Conservation (phyloP, 2,113 vertebrate species). For the Podilymbus podiceps region DNA sequence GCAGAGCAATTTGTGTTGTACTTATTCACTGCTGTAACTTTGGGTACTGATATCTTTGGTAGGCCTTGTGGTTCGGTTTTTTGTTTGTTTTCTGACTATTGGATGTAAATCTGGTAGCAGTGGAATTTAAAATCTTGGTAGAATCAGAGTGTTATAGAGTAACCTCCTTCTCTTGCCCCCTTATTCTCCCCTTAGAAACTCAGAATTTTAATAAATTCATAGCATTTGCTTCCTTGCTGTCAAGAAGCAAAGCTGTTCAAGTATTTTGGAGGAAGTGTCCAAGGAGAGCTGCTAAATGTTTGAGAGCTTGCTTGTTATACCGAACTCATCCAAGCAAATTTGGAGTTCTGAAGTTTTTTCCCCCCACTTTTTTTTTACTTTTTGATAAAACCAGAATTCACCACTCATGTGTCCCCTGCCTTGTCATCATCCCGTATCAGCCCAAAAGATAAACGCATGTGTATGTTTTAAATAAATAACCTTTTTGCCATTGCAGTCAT, state of each 20-base stretch:
- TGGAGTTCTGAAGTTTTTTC: background rate
- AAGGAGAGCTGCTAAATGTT: background rate
- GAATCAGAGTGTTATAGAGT: fast-evolving
- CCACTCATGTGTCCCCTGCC: fast-evolving
- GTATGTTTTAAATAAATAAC: background rate
- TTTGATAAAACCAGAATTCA: background rate
- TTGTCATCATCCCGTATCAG: fast-evolving
- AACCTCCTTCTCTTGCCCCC: background rate
- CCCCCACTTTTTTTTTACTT: fast-evolving
- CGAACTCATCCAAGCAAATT: background rate
- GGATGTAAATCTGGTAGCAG: background rate
- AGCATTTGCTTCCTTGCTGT: background rate
- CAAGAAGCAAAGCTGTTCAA: background rate
- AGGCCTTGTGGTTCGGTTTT: background rate
- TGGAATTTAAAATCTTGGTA: background rate
- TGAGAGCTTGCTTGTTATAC: background rate
- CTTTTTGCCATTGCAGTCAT: background rate
- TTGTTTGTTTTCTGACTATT: background rate
- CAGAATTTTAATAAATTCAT: background rate
- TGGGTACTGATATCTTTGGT: background rate
- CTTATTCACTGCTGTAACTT: background rate
- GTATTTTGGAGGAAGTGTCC: background rate
- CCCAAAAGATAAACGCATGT: background rate
- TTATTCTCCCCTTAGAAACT: background rate
- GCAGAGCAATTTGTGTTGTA: background rate